A percentile compares a stretch with the other conserved stretches of the same genome.
These are phyloP conservation scores for Trachelipus rathkii DNA, from an alignment of 1,140 invertebrate species.

Conservation along the genomic window DNA sequence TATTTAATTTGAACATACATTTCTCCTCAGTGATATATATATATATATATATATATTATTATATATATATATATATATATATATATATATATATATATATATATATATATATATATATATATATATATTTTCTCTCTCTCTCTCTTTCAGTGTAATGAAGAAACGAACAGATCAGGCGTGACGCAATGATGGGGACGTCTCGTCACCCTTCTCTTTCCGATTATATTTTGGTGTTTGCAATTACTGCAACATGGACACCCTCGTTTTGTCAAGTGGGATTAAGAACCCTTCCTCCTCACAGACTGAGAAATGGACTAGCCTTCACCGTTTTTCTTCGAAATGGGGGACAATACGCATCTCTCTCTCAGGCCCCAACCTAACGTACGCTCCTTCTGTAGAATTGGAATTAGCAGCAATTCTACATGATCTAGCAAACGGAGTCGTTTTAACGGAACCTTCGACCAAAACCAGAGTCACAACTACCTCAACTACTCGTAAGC, in stretches of 20 bases:
- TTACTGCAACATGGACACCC: background rate
- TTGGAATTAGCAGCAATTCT: constrained; percentile 21
- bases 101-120: background rate
- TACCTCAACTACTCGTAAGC: too few species aligned
- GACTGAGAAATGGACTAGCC: too few species aligned
- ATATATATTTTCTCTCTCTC: background rate
- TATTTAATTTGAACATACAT: background rate
- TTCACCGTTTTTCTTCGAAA: too few species aligned
- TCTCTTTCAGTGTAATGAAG: constrained; percentile 3
- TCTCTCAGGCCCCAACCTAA: too few species aligned
- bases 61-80: too few species aligned
- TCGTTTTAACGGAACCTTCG: background rate
- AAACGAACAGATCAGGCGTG: background rate
- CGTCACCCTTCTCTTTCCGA: background rate
- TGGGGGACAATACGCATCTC: too few species aligned
- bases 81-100: background rate
- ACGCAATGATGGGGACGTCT: background rate
- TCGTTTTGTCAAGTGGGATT: too few species aligned
- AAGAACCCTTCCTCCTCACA: too few species aligned
- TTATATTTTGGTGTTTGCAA: background rate
- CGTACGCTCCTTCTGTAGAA: constrained; percentile 5
- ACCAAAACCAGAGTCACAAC: constrained; percentile 19
- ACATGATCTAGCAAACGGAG: constrained; percentile 21
- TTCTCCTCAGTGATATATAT: too few species aligned
- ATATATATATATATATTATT: too few species aligned